A percentile compares a stretch with the other conserved stretches of the same genome.
These are phyloP conservation scores for Cottus gobio DNA, from an alignment of 2,113 vertebrate species.

Conservation along the genomic window DNA sequence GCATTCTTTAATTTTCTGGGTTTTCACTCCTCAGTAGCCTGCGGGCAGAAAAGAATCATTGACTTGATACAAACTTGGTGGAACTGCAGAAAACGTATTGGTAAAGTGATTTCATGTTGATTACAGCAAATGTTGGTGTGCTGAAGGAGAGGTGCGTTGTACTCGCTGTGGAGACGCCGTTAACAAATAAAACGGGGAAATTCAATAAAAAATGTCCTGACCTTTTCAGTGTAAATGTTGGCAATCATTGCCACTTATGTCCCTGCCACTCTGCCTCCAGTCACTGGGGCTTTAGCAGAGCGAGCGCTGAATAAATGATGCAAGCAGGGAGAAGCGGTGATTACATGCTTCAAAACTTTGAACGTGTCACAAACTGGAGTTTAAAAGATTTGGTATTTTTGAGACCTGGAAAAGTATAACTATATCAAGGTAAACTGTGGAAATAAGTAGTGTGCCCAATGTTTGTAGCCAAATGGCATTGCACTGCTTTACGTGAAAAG, in stretches of 20 bases:
- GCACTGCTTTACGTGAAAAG: neutral
- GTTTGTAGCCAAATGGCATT: neutral
- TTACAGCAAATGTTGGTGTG: conserved; percentile 15
- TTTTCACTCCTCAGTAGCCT: conserved; percentile 32
- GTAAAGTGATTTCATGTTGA: conserved; percentile 43
- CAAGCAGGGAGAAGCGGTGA: neutral
- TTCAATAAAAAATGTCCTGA: conserved; percentile 53
- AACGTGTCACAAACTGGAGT: neutral
- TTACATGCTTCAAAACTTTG: neutral
- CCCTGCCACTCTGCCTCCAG: conserved; percentile 11
- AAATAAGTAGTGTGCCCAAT: neutral
- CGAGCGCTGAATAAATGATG: conserved; percentile 10
- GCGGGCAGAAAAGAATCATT: conserved; percentile 24
- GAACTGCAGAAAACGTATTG: conserved; percentile 24
- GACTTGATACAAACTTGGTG: conserved; percentile 28
- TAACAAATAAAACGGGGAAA: neutral
- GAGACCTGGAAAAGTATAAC: neutral
- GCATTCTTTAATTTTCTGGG: conserved; percentile 45
- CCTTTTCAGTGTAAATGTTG: conserved; percentile 50
- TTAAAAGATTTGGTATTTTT: neutral
- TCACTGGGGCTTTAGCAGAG: conserved; percentile 31
- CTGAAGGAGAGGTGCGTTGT: neutral
- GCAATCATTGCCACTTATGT: conserved; percentile 37
- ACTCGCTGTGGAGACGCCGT: neutral
- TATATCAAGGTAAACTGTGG: neutral